Evolutionary conservation across 2,797 vertebrate species (phyloP), one percentile per base, ranked within the genome.

Genomic region (Allobates femoralis): DNA sequence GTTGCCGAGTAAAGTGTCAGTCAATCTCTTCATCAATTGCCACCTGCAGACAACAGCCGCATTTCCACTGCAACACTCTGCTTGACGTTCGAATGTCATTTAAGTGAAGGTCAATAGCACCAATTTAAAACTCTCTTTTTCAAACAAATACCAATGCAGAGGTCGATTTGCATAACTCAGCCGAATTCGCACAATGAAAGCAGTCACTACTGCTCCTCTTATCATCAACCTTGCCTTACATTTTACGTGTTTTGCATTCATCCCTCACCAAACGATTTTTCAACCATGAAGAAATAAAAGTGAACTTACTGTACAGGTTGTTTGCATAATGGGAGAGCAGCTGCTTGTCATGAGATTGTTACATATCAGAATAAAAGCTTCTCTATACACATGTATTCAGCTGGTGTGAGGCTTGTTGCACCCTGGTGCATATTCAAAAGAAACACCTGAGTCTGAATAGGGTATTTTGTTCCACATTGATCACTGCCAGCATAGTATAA

Each of bases 41-140:
- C 86, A 84, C 86, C 86, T 87, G 86, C 86, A 87, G 81, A 79
- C 86, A 87, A 87, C 81, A 87, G 86, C 75, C 86, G 86, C 81
- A 84, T 87, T 87, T 87, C 86, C 86, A 79, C 86, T 87, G 81
- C 81, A 87, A 87, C 86, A 87, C 86, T 87, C 86, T 79, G 86
- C 86, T 87, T 87, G 86, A 87, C 62, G 86, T 87, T 87, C 55
- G 37, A 87, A 87, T 87, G 86, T 87, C 86, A 87, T 87, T 87
- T 87, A 87, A 87, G 81, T 87, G 86, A 87, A 87, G 86, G 86
- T 87, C 86, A 87, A 87, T 84, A 84, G 81, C 81, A 87, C 86
- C 86, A 87, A 87, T 84, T 87, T 87, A 87, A 87, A 87, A 82
- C 86, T 83, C 66, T 56, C 51, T 84, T 87, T 87, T 84, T 87